Conservation (phyloP, 2,888 invertebrate genomes). For the Machimus atricapillus region DNA sequence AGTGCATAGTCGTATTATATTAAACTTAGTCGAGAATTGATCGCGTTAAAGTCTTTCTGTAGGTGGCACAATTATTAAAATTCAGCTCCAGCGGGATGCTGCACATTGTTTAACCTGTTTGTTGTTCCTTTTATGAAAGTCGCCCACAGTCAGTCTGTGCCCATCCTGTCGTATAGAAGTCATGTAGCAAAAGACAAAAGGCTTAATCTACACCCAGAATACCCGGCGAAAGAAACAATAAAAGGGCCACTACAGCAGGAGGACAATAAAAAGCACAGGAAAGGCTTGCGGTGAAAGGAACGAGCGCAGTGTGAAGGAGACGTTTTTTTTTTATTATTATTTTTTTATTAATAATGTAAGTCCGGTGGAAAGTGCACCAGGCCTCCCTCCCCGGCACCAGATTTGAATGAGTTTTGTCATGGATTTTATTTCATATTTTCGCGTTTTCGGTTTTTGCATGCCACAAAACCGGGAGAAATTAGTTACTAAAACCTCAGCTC, state of each 20-base stretch:
- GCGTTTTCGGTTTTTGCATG: background rate
- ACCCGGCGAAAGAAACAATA: conserved; percentile 22
- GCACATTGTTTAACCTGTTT: conserved; percentile 16
- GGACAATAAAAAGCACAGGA: background rate
- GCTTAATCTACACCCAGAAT: conserved; percentile 30
- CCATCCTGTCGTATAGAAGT: conserved; percentile 28
- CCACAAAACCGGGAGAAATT: background rate
- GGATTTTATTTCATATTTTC: conserved; percentile 9
- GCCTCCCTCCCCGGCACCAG: background rate
- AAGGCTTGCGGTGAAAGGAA: conserved; percentile 7
- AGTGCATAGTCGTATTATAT: background rate
- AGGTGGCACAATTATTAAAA: conserved; percentile 29
- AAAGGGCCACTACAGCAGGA: background rate
- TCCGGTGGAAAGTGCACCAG: background rate
- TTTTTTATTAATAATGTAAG: conserved; percentile 13
- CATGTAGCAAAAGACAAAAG: conserved; percentile 33
- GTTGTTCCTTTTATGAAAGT: conserved; percentile 3
- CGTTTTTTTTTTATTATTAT: background rate
- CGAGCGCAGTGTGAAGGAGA: background rate
- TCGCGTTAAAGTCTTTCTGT: background rate
- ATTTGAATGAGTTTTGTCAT: conserved; percentile 17
- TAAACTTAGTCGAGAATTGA: background rate
- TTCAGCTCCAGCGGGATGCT: background rate
- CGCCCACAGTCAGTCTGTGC: conserved; percentile 20
- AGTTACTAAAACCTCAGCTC: background rate